A percentile compares a stretch with the other conserved stretches of the same genome.
Conservation (phyloP, 2,797 vertebrate species). For the Brachyrhaphis roseni region DNA sequence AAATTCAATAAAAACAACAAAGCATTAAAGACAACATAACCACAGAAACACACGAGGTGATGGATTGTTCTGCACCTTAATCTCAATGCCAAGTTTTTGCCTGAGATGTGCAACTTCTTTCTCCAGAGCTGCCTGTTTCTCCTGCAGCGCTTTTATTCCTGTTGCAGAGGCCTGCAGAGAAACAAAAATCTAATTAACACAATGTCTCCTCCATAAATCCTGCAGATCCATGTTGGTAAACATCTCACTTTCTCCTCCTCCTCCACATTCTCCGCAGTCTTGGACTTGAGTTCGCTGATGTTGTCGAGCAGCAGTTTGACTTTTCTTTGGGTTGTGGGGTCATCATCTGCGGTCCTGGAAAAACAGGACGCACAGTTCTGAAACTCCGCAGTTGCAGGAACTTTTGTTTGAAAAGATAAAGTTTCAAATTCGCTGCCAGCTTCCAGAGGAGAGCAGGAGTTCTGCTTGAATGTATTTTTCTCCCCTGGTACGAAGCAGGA, state of each 20-base stretch:
- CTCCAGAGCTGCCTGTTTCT: slow-evolving; percentile 85
- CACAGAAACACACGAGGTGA: slow-evolving; percentile 14
- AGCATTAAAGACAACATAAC: slow-evolving; percentile 5
- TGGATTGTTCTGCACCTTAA: slow-evolving; percentile 78
- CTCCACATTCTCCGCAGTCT: slow-evolving; percentile 82
- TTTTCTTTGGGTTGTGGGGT: slow-evolving; percentile 89
- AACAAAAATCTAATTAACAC: slow-evolving; percentile 13
- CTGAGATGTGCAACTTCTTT: slow-evolving; percentile 83
- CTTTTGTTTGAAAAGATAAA: slow-evolving; percentile 1
- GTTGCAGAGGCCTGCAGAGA: slow-evolving; percentile 68
- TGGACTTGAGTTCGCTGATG: slow-evolving; percentile 92
- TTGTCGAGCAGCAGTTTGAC: slow-evolving; percentile 92
- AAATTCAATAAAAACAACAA: slow-evolving; percentile 17
- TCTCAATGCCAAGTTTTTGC: slow-evolving; percentile 86
- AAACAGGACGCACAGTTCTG: neutral
- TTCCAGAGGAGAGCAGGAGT: neutral
- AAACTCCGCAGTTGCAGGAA: neutral
- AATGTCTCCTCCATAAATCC: slow-evolving; percentile 4
- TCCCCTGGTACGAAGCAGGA: neutral
- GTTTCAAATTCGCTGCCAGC: slow-evolving; percentile 4
- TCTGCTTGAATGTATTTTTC: slow-evolving; percentile 13
- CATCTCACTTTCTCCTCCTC: slow-evolving; percentile 75
- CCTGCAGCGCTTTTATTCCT: slow-evolving; percentile 81
- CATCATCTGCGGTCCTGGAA: slow-evolving; percentile 89
- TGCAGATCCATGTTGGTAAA: slow-evolving; percentile 17